Evolutionary conservation across 2,797 vertebrate species (phyloP).

Genomic region (Sebastes nivosus): DNA sequence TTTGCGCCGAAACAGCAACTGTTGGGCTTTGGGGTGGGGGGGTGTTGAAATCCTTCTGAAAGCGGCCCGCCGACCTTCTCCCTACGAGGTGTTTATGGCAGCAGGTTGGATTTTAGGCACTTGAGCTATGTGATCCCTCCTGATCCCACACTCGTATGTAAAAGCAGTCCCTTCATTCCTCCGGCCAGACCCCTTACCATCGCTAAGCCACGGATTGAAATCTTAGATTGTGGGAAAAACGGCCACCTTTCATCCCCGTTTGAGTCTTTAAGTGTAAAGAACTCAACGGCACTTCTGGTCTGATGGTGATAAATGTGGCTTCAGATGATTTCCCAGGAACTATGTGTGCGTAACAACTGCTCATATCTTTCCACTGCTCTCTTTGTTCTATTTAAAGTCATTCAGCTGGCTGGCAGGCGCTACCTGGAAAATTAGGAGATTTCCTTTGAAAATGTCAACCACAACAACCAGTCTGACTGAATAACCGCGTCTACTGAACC

Average conservation of each 20-base stretch:
- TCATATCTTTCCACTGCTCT: slow-evolving; percentile 12
- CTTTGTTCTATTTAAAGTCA: slow-evolving; percentile 36
- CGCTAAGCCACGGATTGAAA: slow-evolving; percentile 56
- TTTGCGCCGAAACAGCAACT: slow-evolving; percentile 57
- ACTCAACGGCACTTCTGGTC: slow-evolving; percentile 8
- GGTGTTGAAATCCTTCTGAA: slow-evolving; percentile 30
- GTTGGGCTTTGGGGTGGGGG: background rate
- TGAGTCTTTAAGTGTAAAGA: slow-evolving; percentile 18
- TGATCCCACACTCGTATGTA: slow-evolving; percentile 4
- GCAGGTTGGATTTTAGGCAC: slow-evolving; percentile 56
- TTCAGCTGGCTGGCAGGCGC: slow-evolving; percentile 4
- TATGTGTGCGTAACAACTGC: slow-evolving; percentile 19
- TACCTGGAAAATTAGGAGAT: slow-evolving; percentile 30
- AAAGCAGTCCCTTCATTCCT: slow-evolving; percentile 36
- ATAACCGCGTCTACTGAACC: background rate
- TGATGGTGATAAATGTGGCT: slow-evolving; percentile 31
- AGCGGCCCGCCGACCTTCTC: slow-evolving; percentile 16
- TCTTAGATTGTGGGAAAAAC: slow-evolving; percentile 52
- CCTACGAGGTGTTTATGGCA: slow-evolving; percentile 62
- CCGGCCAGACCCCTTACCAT: background rate
- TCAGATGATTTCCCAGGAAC: slow-evolving; percentile 21
- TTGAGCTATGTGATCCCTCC: slow-evolving; percentile 40
- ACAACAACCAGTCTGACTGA: slow-evolving; percentile 1
- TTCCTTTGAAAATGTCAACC: slow-evolving; percentile 25
- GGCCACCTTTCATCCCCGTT: slow-evolving; percentile 20